Evolutionary conservation across 2,797 vertebrate genomes (phyloP).

Genomic region (Eptatretus atami): DNA sequence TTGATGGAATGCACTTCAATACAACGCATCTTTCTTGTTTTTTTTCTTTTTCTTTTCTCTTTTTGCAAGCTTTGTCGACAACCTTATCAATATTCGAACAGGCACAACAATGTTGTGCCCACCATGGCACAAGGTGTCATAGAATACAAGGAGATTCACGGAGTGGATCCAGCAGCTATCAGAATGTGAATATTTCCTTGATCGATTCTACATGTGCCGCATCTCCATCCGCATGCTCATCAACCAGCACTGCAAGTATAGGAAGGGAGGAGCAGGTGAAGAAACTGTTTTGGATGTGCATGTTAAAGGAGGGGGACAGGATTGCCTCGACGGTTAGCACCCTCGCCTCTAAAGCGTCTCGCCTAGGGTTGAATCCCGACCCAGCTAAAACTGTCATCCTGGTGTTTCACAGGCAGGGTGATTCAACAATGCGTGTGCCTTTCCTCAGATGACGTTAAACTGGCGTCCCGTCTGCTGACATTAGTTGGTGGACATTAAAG

Average conservation of each 20-base stretch:
- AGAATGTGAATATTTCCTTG: constrained; percentile 83
- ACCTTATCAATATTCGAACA: constrained; percentile 55
- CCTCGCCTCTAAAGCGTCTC: neutral
- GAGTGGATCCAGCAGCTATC: constrained; percentile 44
- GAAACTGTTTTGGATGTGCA: neutral
- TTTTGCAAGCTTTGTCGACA: constrained; percentile 29
- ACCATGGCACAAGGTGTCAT: constrained; percentile 78
- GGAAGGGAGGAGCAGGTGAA: no score
- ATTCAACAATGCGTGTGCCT: no score
- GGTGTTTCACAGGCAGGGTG: no score
- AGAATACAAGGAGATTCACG: constrained; percentile 53
- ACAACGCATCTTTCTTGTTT: neutral
- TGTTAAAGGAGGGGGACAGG: neutral
- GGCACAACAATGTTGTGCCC: constrained; percentile 71
- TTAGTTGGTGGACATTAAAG: no score
- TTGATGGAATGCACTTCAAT: neutral
- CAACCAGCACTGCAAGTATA: constrained; percentile 67
- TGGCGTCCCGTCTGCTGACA: no score
- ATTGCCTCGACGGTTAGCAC: neutral
- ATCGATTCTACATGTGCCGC: constrained; percentile 78
- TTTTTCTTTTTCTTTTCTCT: accelerated
- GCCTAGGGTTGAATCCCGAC: no score
- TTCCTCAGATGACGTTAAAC: no score
- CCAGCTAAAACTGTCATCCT: no score
- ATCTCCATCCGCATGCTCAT: constrained; percentile 92